These are phyloP conservation scores for Alosa alosa DNA, from an alignment of 2,113 vertebrate species.

Conservation along the genomic window DNA sequence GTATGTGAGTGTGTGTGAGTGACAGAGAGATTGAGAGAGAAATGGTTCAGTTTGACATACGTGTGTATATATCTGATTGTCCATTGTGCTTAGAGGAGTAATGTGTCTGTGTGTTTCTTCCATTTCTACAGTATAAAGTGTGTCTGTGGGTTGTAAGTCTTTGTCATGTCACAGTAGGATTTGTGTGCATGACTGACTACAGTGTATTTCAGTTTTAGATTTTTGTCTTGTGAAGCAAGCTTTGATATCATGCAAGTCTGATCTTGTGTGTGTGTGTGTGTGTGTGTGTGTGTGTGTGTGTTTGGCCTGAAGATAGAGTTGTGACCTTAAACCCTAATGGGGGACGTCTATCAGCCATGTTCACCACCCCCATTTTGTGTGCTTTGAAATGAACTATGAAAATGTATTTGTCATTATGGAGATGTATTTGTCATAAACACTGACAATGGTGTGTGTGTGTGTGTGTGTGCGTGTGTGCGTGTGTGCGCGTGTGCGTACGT, in stretches of 20 bases:
- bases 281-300: background rate
- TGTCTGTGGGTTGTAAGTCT: background rate
- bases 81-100: background rate
- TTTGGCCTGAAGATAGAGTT: background rate
- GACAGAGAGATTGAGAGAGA: background rate
- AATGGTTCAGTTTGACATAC: too few relatives aligned
- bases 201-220: background rate
- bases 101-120: background rate
- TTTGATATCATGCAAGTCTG: background rate
- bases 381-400: background rate
- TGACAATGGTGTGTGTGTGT: background rate
- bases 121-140: background rate
- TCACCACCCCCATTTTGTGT: background rate
- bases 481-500: background rate
- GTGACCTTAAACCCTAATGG: background rate
- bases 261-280: too few relatives aligned
- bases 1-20: background rate
- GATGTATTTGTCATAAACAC: background rate
- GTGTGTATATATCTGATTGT: background rate
- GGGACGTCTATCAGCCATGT: background rate
- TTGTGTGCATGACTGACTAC: background rate
- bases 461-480: background rate
- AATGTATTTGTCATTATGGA: background rate
- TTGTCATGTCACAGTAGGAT: background rate
- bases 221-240: background rate